A percentile compares a stretch with the other conserved stretches of the same genome.
Evolutionary conservation across 35 echinoderm and acorn worm genomes (phyloP).

Genomic region (Lytechinus variegatus): DNA sequence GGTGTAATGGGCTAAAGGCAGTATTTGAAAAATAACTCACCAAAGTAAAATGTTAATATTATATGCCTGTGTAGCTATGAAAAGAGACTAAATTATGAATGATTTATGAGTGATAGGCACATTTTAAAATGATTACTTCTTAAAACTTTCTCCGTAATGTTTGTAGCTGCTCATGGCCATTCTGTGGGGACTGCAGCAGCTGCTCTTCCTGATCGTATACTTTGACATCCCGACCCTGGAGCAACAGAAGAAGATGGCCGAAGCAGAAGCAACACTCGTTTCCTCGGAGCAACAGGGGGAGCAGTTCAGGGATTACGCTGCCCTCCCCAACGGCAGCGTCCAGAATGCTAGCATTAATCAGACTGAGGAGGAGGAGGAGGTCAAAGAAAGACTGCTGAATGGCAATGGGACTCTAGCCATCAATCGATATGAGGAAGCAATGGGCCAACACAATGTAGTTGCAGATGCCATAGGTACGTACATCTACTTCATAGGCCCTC

Average conservation of each 20-base stretch:
- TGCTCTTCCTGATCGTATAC: slow-evolving; percentile 74
- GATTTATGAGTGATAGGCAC: too few relatives aligned
- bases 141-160: neutral
- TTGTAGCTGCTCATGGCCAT: slow-evolving; percentile 79
- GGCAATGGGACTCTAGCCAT: neutral
- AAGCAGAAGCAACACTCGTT: neutral
- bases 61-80: neutral
- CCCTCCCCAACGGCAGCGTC: neutral
- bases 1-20: neutral
- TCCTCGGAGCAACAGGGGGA: neutral
- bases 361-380: neutral
- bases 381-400: neutral
- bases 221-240: slow-evolving; percentile 76
- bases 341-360: neutral
- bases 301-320: slow-evolving; percentile 27
- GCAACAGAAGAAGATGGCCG: slow-evolving; percentile 43
- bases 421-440: slow-evolving; percentile 17
- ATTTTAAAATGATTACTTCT: too few relatives aligned
- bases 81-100: neutral
- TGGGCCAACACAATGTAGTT: neutral
- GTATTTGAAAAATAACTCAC: neutral
- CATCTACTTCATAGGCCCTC: neutral
- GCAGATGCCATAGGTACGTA: neutral
- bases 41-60: neutral
- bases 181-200: slow-evolving; percentile 67